Base-by-base conservation (phyloP, 1,140 invertebrate genomes). In the Brachionus angularis region DNA sequence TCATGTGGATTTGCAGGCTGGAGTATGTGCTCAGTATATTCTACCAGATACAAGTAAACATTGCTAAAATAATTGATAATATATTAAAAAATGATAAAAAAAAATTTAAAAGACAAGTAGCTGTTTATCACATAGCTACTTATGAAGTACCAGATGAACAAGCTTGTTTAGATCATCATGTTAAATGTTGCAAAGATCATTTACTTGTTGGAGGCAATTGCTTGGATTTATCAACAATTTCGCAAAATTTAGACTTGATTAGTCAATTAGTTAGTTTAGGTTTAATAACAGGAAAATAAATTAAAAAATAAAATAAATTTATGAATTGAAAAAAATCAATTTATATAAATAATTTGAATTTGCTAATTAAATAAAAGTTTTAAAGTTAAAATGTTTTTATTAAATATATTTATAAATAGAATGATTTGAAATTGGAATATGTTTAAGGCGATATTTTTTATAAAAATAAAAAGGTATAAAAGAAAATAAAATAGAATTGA, bases 61-160 rank as follows among this genome's bases (percentile, higher is more conserved):
- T 0, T n/a, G 7, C 3, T 39, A 33, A 29, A 44, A 23, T 8
- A 14, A 46, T 25, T 39, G 5, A 21, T 18, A 27, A 27, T 16
- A 14, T 27, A 14, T n/a, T n/a, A n/a, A n/a, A n/a, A n/a, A n/a
- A n/a, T n/a, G n/a, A n/a, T n/a, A n/a, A n/a, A n/a, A n/a, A 44
- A 46, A 7, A 64, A 42, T 44, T 29, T 46, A 42, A 1, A 3
- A 67, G 62, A 47, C 62, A 67, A 31, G 62, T 67, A 2, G 62
- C 31, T 23, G 39, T 33, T 34, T 67, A 67, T 8, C n/a, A 33
- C 25, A 50, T 67, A 16, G 42, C 33, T 31, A 67, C 62, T 25
- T 67, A 67, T 36, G 62, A 67, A 23, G 62, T 67, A 1, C 62
- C 62, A 33, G 62, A 67, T 49, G 62, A 67, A n/a, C 62, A 67